Percentiles rank a stretch among this genome's conserved stretches.
These are phyloP conservation scores for Drosophila funebris DNA, from an alignment of 1,140 invertebrate genomes.

Conservation along the genomic window DNA sequence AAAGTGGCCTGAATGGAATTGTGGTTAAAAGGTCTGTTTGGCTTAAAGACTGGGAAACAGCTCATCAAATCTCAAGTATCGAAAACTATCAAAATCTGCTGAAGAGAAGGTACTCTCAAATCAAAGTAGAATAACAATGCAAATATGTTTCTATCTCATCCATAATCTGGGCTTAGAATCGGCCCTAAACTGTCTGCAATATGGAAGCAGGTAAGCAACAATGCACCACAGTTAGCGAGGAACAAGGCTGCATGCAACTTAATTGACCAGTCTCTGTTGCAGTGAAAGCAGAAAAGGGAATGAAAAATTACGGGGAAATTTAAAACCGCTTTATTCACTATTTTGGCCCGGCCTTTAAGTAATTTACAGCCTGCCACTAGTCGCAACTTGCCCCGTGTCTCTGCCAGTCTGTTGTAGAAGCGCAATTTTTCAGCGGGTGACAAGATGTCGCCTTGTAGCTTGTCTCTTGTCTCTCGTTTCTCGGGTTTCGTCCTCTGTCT, in stretches of 20 bases:
- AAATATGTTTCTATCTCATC: neutral
- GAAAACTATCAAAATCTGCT: neutral
- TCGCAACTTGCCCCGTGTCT: conserved; percentile 13
- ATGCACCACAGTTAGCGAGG: too few relatives aligned
- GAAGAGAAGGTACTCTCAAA: neutral
- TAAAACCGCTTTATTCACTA: conserved; percentile 50
- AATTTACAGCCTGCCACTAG: conserved; percentile 69
- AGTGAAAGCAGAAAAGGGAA: neutral
- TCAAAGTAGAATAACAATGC: neutral
- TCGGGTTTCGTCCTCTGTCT: neutral
- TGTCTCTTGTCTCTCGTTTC: conserved; percentile 26
- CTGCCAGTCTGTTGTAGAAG: neutral
- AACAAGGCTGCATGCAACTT: too few relatives aligned
- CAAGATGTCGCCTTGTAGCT: conserved; percentile 79
- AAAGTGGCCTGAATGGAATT: conserved; percentile 19
- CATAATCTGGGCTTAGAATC: too few relatives aligned
- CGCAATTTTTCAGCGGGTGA: conserved; percentile 74
- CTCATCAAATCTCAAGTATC: neutral
- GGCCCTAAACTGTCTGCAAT: too few relatives aligned
- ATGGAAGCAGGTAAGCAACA: too few relatives aligned
- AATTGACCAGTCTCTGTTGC: too few relatives aligned
- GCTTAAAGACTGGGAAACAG: neutral
- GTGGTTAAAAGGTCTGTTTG: conserved; percentile 25
- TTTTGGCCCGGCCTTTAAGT: conserved; percentile 67
- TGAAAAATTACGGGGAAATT: conserved; percentile 32